A percentile compares a stretch with the other conserved stretches of the same genome.
Evolutionary conservation across 2,888 invertebrate genomes (phyloP).

Genomic region (Amiota communis): DNA sequence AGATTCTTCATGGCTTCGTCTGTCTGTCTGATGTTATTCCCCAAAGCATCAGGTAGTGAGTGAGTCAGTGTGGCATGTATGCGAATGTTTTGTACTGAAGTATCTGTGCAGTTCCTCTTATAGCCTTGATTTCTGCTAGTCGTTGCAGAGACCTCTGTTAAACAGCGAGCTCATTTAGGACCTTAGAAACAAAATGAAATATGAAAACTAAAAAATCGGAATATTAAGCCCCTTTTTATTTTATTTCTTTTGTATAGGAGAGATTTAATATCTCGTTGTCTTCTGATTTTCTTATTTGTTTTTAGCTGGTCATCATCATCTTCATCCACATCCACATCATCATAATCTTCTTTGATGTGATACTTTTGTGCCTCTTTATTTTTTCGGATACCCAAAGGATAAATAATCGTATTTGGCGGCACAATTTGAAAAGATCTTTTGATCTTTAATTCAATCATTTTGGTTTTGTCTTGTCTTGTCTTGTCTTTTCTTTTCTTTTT

Average conservation of each 20-base stretch:
- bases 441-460: conserved; percentile 22
- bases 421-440: conserved; percentile 5
- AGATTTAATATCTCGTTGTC: not conserved
- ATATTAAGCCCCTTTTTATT: too few relatives aligned
- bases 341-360: conserved; percentile 5
- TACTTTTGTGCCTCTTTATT: conserved; percentile 9
- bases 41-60: too few relatives aligned
- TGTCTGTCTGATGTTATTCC: too few relatives aligned
- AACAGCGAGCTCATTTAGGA: conserved; percentile 32
- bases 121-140: too few relatives aligned
- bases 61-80: too few relatives aligned
- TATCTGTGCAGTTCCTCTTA: too few relatives aligned
- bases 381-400: conserved; percentile 13
- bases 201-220: too few relatives aligned
- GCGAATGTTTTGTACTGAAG: too few relatives aligned
- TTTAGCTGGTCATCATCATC: conserved; percentile 16
- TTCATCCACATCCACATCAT: conserved; percentile 7
- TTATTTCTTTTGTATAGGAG: conserved; percentile 1
- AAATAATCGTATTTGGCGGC: conserved; percentile 1
- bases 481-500: not conserved
- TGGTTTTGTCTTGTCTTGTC: not conserved
- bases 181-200: conserved; percentile 26
- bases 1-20: too few relatives aligned
- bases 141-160: not conserved
- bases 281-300: not conserved